phyloP scores from a whole-genome alignment of 2,888 invertebrate genomes.

The Campoplex nolae region DNA sequence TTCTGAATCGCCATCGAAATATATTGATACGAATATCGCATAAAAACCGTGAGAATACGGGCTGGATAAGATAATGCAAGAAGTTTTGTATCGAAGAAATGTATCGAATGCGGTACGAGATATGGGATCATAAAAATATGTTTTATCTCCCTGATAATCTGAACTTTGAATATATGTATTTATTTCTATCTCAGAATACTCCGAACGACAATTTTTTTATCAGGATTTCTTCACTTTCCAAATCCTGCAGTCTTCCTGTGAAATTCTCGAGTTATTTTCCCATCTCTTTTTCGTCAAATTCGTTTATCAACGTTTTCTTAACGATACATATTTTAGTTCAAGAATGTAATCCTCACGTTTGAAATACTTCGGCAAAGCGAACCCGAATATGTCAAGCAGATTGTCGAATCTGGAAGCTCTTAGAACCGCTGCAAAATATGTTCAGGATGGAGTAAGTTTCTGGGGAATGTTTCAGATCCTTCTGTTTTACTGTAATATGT shows the following conservation, averaged over 20 bases:
- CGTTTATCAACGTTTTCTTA: constrained; percentile 40
- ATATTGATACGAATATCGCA: constrained; percentile 21
- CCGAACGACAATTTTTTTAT: neutral
- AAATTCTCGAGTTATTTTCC: neutral
- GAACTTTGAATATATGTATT: neutral
- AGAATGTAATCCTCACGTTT: constrained; percentile 31
- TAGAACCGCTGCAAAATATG: constrained; percentile 42
- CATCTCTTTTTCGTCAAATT: neutral
- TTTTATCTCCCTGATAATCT: neutral
- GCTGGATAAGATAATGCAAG: constrained; percentile 18
- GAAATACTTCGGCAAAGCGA: constrained; percentile 16
- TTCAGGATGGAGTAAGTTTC: neutral
- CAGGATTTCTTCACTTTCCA: neutral
- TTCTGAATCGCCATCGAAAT: constrained; percentile 49
- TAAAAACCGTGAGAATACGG: constrained; percentile 29
- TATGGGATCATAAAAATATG: neutral
- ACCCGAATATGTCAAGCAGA: constrained; percentile 26
- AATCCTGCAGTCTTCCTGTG: neutral
- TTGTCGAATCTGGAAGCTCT: constrained; percentile 14
- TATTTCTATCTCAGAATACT: too few species aligned
- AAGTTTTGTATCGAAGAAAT: constrained; percentile 19
- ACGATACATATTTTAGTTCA: constrained; percentile 47
- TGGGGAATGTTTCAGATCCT: constrained; percentile 22
- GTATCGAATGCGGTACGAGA: neutral
- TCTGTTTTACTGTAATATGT: constrained; percentile 3